Evolutionary conservation across 1,140 invertebrate genomes (phyloP), one percentile per base, ranked within the genome.

Genomic region (Antheraea pernyi): DNA sequence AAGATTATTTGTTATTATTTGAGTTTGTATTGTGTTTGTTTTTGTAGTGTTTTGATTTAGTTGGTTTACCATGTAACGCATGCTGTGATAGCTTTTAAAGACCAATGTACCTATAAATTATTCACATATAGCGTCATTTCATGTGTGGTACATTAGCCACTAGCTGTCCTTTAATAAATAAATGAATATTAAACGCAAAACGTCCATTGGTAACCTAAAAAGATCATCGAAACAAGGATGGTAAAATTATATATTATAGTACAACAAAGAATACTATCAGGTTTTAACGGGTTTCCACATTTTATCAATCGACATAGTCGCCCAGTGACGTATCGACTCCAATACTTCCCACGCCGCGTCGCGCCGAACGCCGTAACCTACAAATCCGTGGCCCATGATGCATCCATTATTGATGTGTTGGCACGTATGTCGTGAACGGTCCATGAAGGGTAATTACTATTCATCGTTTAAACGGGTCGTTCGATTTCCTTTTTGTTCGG

Each of bases 401-500:
- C 67, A 75, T 72, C 67, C 69, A 71, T 73, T 71, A 73, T 74
- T 68, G 67, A 77, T 72, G 70, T 71, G 72, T 72, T 68, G 66
- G 70, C 64, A 68, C 64, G 71, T 66, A 71, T 77, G 74, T 74
- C 71, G 73, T 68, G 75, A 76, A 77, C 77, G 71, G 75, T 76
- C 83, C 87, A 83, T 78, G 78, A 85, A 82, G 74, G 84, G 85
- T 84, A 80, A 89, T 89, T 89, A 87, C 79, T 88, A 88, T 89
- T 88, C 87, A 80, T 69, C 74, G 81, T 73, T 70, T 70, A 87
- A 87, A 82, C 79, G 80, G 85, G 87, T 82, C 85, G 87, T 70
- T 69, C 61, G 80, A 85, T 84, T 86, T 85, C 83, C 79, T 82
- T 78, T 46, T 19, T 75, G 75, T 65, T 74, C 76, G 79, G 68